Evolutionary conservation across 2,888 invertebrate genomes (phyloP).

Genomic region (Blomia tropicalis): DNA sequence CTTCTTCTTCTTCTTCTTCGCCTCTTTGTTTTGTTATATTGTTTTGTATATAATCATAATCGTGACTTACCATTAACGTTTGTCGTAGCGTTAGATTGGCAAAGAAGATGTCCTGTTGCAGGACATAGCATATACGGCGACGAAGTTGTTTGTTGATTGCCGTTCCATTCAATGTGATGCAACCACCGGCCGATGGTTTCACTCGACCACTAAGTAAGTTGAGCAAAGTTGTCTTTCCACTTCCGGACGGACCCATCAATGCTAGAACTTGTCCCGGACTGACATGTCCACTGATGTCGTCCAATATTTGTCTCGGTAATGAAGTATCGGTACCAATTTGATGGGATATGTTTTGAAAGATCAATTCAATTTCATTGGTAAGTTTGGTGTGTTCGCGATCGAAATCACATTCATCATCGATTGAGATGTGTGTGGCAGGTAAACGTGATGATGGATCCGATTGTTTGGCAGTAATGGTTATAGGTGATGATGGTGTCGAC

Average conservation of each 20-base stretch:
- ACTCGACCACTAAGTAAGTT: constrained; percentile 57
- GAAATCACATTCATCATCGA: background rate
- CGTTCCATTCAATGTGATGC: constrained; percentile 49
- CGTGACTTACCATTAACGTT: constrained; percentile 51
- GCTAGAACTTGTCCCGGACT: constrained; percentile 57
- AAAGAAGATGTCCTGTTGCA: constrained; percentile 66
- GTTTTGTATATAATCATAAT: no score
- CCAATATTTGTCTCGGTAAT: constrained; percentile 40
- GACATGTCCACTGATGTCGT: constrained; percentile 55
- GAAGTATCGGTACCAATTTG: constrained; percentile 34
- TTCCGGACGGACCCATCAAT: constrained; percentile 25
- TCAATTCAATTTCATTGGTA: constrained; percentile 29
- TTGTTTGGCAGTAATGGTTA: background rate
- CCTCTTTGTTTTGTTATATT: no score
- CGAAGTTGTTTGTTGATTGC: constrained; percentile 52
- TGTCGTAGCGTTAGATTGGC: constrained; percentile 58
- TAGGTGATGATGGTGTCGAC: background rate
- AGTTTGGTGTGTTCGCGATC: constrained; percentile 26
- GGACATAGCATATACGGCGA: constrained; percentile 59
- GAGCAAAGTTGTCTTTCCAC: constrained; percentile 53
- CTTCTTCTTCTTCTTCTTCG: no score
- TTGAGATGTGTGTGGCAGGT: no score
- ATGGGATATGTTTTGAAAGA: constrained; percentile 31
- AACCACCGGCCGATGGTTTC: constrained; percentile 46
- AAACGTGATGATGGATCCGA: background rate